Percentiles rank a stretch among this genome's conserved stretches.
phyloP scores from a whole-genome alignment of 2,113 vertebrate species.

The Baryphthengus martii region DNA sequence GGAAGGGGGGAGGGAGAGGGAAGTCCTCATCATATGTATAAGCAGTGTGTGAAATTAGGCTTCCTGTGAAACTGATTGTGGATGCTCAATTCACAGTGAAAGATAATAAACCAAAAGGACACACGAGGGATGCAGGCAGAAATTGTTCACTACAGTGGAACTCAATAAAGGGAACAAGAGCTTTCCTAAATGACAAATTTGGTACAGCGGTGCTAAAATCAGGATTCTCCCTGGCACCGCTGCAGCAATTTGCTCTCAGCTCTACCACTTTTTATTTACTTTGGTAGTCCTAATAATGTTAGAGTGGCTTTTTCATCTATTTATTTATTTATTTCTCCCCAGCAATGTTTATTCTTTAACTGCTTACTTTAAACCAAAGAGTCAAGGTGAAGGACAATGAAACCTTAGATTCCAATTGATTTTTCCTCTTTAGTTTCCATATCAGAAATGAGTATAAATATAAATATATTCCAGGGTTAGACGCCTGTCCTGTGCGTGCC shows the following conservation, averaged over 20 bases:
- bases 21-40: slow-evolving; percentile 74
- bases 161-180: slow-evolving; percentile 81
- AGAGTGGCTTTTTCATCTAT: slow-evolving; percentile 34
- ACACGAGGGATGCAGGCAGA: slow-evolving; percentile 78
- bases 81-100: slow-evolving; percentile 76
- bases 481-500: neutral
- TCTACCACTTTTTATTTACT: slow-evolving; percentile 78
- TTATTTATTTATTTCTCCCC: slow-evolving; percentile 50
- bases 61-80: slow-evolving; percentile 75
- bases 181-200: slow-evolving; percentile 83
- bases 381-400: slow-evolving; percentile 63
- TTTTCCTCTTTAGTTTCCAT: slow-evolving; percentile 51
- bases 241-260: slow-evolving; percentile 60
- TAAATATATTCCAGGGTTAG: slow-evolving; percentile 62
- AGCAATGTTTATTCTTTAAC: slow-evolving; percentile 70
- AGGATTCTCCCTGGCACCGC: slow-evolving; percentile 66
- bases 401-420: slow-evolving; percentile 34
- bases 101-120: slow-evolving; percentile 80
- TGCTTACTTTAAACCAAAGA: slow-evolving; percentile 68
- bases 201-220: slow-evolving; percentile 78
- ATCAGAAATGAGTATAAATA: slow-evolving; percentile 57
- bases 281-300: slow-evolving; percentile 73
- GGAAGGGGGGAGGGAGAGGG: slow-evolving; percentile 21
- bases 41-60: slow-evolving; percentile 77
- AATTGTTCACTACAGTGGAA: slow-evolving; percentile 79